Evolutionary conservation across 2,888 invertebrate genomes (phyloP).

Genomic region (Leptinotarsa peninsularis): DNA sequence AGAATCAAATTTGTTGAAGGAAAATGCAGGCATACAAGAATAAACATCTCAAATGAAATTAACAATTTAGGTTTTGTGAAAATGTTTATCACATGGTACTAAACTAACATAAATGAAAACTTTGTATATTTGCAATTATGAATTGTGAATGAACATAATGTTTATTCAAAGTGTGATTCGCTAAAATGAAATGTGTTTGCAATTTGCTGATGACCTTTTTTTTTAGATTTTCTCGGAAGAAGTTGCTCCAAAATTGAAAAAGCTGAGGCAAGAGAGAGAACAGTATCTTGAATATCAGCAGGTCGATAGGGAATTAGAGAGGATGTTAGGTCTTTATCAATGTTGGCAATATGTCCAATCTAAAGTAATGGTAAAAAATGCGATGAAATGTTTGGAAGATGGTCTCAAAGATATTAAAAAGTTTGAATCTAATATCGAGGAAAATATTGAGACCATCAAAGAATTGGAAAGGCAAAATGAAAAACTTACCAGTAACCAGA

Average conservation of each 20-base stretch:
- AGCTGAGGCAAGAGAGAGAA: conserved; percentile 85
- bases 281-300: conserved; percentile 91
- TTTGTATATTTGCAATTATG: too few species aligned
- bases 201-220: conserved; percentile 2
- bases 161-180: too few species aligned
- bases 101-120: too few species aligned
- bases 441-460: conserved; percentile 69
- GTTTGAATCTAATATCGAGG: conserved; percentile 67
- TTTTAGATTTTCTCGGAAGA: conserved; percentile 81
- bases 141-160: too few species aligned
- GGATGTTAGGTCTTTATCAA: conserved; percentile 78
- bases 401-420: conserved; percentile 53
- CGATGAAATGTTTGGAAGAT: conserved; percentile 55
- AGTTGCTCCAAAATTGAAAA: conserved; percentile 89
- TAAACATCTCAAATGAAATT: too few species aligned
- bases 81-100: too few species aligned
- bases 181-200: too few species aligned
- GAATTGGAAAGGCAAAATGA: conserved; percentile 72
- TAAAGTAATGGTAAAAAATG: conserved; percentile 49
- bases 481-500: conserved; percentile 74
- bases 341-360: conserved; percentile 77
- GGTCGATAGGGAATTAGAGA: conserved; percentile 85
- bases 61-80: too few species aligned
- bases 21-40: too few species aligned
- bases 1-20: too few species aligned